These are phyloP conservation scores for Protonibea diacanthus DNA, from an alignment of 2,797 vertebrate species.

Conservation along the genomic window DNA sequence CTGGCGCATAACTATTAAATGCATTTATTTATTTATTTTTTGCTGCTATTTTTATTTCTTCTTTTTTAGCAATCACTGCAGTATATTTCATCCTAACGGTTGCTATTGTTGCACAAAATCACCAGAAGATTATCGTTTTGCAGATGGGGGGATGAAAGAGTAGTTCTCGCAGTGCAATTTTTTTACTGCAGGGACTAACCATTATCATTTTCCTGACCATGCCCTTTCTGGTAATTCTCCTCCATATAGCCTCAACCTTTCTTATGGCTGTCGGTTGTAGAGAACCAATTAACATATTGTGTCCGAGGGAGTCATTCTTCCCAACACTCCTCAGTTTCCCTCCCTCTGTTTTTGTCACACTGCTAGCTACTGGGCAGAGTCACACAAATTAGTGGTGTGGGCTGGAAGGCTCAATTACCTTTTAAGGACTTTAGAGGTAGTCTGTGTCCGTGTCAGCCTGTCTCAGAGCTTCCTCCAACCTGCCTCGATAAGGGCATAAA, in stretches of 20 bases:
- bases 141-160: constrained; percentile 61
- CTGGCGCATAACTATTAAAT: constrained; percentile 29
- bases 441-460: constrained; percentile 73
- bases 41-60: constrained; percentile 11
- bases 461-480: constrained; percentile 71
- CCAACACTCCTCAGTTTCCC: constrained; percentile 54
- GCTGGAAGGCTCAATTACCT: constrained; percentile 87
- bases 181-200: constrained; percentile 60
- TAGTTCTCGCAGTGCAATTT: constrained; percentile 29
- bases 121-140: constrained; percentile 63
- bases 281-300: constrained; percentile 87
- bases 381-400: constrained; percentile 83
- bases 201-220: constrained; percentile 78
- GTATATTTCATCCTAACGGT: constrained; percentile 54
- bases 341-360: constrained; percentile 79
- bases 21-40: background rate
- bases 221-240: constrained; percentile 78
- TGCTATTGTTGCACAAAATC: constrained; percentile 62
- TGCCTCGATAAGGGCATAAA: constrained; percentile 71
- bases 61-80: constrained; percentile 41
- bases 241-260: constrained; percentile 78
- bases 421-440: constrained; percentile 83
- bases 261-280: constrained; percentile 78
- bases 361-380: constrained; percentile 78
- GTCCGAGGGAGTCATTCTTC: constrained; percentile 79